phyloP scores from a whole-genome alignment of 2,797 vertebrate species.

The Stomatorhinus walkeri region DNA sequence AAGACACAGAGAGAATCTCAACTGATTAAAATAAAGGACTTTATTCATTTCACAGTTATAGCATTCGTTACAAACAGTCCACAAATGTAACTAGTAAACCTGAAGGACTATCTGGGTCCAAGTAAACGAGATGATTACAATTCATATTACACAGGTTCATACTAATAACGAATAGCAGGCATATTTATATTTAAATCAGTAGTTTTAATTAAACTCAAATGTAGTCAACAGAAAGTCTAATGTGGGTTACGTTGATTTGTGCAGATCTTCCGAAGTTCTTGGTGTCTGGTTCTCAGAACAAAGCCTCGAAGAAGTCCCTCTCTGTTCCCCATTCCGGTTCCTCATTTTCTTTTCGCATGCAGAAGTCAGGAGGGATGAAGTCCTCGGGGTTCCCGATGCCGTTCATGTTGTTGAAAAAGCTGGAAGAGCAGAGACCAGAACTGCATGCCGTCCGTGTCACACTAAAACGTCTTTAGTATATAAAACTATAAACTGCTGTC shows the following conservation, averaged over 20 bases:
- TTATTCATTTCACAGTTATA: not conserved
- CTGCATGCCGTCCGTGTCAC: not conserved
- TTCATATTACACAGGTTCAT: not conserved
- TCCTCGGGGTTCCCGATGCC: conserved; percentile 44
- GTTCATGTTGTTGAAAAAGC: conserved; percentile 47
- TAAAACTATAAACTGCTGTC: not conserved
- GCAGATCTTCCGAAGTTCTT: not conserved
- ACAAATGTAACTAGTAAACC: not conserved
- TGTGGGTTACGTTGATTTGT: not conserved
- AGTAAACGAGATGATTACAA: not conserved
- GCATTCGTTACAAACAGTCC: not conserved
- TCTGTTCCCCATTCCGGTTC: not conserved
- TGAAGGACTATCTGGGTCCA: not conserved
- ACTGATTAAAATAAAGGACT: not conserved
- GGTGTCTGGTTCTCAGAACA: conserved; percentile 17
- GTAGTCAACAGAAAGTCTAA: not conserved
- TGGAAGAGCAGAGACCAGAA: conserved; percentile 24
- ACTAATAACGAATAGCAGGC: not conserved
- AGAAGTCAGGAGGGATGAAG: conserved; percentile 54
- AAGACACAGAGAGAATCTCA: not conserved
- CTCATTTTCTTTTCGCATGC: conserved; percentile 19
- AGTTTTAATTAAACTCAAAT: not conserved
- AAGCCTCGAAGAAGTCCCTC: conserved; percentile 39
- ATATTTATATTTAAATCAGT: not conserved
- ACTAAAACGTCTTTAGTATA: not conserved